A percentile compares a stretch with the other conserved stretches of the same genome.
Evolutionary conservation across 1,140 invertebrate genomes (phyloP).

Genomic region (Drosophila tani): DNA sequence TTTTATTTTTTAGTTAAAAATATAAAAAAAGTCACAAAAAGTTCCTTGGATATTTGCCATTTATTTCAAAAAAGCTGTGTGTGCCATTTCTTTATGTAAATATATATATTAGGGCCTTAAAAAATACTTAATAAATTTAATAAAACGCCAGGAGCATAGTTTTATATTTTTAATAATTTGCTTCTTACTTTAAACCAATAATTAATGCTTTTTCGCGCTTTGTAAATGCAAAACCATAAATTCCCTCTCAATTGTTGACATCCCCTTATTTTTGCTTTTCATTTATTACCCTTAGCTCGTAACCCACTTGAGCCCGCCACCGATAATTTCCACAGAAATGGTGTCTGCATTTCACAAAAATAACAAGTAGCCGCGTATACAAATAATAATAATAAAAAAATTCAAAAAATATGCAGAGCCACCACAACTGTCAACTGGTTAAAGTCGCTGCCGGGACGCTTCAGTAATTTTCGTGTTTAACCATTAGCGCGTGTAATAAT

Average conservation of each 20-base stretch:
- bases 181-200: no score
- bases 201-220: no score
- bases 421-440: constrained; percentile 32
- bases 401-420: neutral
- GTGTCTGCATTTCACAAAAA: constrained; percentile 6
- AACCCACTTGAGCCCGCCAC: constrained; percentile 2
- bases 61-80: no score
- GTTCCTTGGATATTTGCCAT: no score
- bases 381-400: constrained; percentile 6
- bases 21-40: no score
- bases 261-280: neutral
- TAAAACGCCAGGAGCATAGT: no score
- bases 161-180: no score
- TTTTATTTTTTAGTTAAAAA: no score
- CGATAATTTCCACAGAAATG: constrained; percentile 10
- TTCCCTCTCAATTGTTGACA: constrained; percentile 1
- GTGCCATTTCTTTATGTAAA: no score
- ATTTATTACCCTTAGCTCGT: neutral
- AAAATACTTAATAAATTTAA: no score
- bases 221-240: neutral
- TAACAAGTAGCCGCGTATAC: neutral
- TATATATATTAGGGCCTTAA: no score
- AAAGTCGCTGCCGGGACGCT: neutral
- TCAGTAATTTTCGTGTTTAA: constrained; percentile 33
- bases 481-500: constrained; percentile 42